phyloP scores from a whole-genome alignment of 2,888 invertebrate genomes.

The Plutella xylostella region DNA sequence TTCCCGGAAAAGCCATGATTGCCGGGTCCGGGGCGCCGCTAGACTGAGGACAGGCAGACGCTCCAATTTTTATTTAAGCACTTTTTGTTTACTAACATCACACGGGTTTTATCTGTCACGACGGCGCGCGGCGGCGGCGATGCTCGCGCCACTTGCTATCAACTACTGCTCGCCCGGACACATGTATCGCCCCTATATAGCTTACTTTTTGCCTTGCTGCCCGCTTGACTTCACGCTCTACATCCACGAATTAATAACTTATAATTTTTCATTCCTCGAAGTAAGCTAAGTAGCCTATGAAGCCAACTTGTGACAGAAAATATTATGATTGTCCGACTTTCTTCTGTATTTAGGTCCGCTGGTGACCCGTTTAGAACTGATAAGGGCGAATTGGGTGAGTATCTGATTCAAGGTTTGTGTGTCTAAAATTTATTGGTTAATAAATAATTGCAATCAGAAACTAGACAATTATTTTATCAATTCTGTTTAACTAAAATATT shows the following conservation, averaged over 20 bases:
- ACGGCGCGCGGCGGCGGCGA: conserved; percentile 9
- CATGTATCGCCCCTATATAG: conserved; percentile 55
- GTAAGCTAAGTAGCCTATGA: background rate
- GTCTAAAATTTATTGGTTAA: no score
- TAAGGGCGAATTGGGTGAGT: no score
- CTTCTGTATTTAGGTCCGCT: background rate
- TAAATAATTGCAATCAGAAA: no score
- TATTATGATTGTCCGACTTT: background rate
- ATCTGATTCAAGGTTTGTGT: no score
- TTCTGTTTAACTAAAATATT: no score
- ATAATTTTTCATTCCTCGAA: no score
- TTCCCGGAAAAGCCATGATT: conserved; percentile 58
- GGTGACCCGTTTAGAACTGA: background rate
- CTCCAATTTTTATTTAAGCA: conserved; percentile 52
- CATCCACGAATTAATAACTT: conserved; percentile 54
- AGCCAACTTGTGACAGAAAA: background rate
- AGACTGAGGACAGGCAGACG: conserved; percentile 36
- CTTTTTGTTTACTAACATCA: conserved; percentile 65
- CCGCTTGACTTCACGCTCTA: conserved; percentile 64
- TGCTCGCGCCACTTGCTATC: conserved; percentile 22
- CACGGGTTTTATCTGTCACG: conserved; percentile 34
- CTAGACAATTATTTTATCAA: no score
- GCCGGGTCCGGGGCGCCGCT: conserved; percentile 41
- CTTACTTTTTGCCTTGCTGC: conserved; percentile 53
- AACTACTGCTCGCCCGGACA: conserved; percentile 36